phyloP scores from a whole-genome alignment of 2,113 vertebrate genomes.

The Oreochromis aureus region DNA sequence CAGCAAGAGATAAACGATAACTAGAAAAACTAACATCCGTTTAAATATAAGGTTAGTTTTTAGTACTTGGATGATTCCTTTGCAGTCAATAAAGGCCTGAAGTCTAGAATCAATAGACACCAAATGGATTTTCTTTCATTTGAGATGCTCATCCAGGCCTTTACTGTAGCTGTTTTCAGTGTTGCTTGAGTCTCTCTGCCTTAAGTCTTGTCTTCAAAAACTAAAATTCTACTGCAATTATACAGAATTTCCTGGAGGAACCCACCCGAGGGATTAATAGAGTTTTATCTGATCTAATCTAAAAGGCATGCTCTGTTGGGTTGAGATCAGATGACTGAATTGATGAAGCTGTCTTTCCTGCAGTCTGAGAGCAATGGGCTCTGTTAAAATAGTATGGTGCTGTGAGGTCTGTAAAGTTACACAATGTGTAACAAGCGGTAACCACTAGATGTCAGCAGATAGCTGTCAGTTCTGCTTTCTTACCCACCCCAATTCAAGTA shows the following conservation, averaged over 20 bases:
- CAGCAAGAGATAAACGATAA: neutral
- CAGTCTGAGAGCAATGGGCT: accelerated
- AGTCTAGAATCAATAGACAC: neutral
- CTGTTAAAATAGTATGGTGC: neutral
- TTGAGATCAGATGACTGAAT: neutral
- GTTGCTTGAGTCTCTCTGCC: neutral
- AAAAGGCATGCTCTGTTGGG: neutral
- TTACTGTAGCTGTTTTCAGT: neutral
- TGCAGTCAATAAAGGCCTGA: neutral
- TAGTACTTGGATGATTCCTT: neutral
- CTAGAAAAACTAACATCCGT: neutral
- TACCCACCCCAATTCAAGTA: neutral
- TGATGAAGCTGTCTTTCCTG: neutral
- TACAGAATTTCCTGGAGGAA: neutral
- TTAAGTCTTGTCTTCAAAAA: neutral
- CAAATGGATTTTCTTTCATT: neutral
- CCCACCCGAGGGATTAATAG: neutral
- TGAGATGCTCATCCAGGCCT: neutral
- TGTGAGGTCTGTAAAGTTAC: neutral
- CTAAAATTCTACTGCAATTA: neutral
- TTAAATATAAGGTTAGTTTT: neutral
- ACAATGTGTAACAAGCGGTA: neutral
- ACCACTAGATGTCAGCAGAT: neutral
- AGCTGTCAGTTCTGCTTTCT: neutral
- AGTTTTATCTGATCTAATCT: neutral